Conservation (phyloP, 2,888 invertebrate genomes). For the Andrena flavipes region DNA sequence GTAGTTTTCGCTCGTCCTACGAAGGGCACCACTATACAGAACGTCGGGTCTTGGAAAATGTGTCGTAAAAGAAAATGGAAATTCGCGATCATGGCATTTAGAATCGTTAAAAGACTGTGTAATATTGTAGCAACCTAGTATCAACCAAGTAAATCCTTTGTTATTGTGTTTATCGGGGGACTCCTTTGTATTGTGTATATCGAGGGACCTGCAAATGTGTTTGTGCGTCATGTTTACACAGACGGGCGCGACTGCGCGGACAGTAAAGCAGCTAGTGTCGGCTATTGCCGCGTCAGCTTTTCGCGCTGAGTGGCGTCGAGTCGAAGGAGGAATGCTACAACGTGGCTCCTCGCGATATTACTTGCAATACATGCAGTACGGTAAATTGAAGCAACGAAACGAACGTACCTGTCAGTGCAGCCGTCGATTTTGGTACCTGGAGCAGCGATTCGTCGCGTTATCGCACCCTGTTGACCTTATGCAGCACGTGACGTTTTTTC, state of each 20-base stretch:
- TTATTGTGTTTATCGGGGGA: neutral
- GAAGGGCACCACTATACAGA: conserved; percentile 44
- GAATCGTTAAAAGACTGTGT: neutral
- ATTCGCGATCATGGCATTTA: neutral
- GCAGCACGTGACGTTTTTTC: conserved; percentile 47
- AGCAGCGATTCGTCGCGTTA: conserved; percentile 39
- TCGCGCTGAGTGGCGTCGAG: conserved; percentile 7
- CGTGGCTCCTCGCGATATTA: conserved; percentile 19
- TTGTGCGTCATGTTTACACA: neutral
- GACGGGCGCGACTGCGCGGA: neutral
- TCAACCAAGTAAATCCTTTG: neutral
- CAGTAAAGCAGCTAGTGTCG: conserved; percentile 33
- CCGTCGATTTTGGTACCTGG: neutral
- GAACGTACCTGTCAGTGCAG: conserved; percentile 39
- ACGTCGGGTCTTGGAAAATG: neutral
- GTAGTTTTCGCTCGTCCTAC: conserved; percentile 29
- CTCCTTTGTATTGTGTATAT: neutral
- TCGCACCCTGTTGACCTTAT: conserved; percentile 58
- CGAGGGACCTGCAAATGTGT: neutral
- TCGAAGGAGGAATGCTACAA: conserved; percentile 1
- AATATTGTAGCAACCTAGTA: neutral
- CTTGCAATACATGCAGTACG: neutral
- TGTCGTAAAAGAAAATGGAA: neutral
- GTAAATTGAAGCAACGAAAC: neutral
- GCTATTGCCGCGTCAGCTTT: conserved; percentile 52